These are phyloP conservation scores for Sus cebifrons DNA, from an alignment of 2,797 vertebrate species.

Conservation along the genomic window DNA sequence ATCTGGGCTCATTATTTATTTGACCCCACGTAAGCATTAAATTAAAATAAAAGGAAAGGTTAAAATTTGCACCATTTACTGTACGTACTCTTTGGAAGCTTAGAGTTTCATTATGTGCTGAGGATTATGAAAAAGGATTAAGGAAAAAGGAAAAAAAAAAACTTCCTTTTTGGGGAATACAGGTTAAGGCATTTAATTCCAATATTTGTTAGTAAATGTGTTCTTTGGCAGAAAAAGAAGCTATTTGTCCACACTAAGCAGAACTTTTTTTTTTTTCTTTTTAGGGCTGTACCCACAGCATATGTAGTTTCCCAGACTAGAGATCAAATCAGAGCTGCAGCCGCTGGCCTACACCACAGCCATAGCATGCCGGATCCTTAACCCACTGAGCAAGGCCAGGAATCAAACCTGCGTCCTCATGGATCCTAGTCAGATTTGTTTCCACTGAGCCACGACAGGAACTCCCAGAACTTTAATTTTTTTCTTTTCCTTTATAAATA, in stretches of 20 bases:
- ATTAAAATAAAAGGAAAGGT: not conserved
- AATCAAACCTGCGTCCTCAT: too few relatives aligned
- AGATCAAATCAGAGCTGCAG: too few relatives aligned
- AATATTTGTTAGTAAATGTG: not conserved
- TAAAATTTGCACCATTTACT: not conserved
- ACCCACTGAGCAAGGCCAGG: too few relatives aligned
- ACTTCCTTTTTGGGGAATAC: not conserved
- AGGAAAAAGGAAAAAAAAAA: not conserved
- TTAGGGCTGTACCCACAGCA: not conserved
- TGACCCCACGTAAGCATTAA: not conserved
- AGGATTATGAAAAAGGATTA: not conserved
- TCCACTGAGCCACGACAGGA: too few relatives aligned
- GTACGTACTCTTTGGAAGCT: not conserved
- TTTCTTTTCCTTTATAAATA: conserved; percentile 25
- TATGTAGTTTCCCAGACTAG: too few relatives aligned
- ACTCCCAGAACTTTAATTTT: not conserved
- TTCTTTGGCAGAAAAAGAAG: not conserved
- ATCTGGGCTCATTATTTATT: not conserved
- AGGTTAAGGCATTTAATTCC: not conserved
- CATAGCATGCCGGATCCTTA: too few relatives aligned
- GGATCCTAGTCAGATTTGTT: too few relatives aligned
- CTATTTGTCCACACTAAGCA: accelerated
- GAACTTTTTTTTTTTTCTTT: not conserved
- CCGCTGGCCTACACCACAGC: too few relatives aligned
- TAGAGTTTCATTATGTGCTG: not conserved